Conservation (phyloP, 2,113 vertebrate species). For the Glareola pratincola region DNA sequence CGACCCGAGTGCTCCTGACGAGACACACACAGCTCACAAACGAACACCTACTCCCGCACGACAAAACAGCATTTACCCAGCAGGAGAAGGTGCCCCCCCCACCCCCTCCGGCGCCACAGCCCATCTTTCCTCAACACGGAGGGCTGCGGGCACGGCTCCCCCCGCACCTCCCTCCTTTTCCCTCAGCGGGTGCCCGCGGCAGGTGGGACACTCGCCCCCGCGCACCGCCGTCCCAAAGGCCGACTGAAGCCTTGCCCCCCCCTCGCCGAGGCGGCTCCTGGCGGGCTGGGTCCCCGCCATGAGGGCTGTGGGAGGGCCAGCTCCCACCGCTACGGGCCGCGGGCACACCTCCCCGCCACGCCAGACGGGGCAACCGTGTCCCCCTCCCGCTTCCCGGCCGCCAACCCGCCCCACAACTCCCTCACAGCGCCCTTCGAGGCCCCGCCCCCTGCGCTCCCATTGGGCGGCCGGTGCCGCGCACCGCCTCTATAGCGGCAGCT, state of each 20-base stretch:
- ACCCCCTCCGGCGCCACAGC: fast-evolving
- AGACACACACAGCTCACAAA: fast-evolving
- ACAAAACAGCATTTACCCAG: too few relatives aligned
- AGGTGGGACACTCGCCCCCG: not conserved
- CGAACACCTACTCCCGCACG: fast-evolving
- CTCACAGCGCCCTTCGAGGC: too few relatives aligned
- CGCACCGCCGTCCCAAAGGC: not conserved
- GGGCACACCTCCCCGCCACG: fast-evolving
- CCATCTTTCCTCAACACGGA: not conserved
- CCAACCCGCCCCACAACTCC: too few relatives aligned
- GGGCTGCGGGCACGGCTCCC: not conserved
- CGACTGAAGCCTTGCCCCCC: not conserved
- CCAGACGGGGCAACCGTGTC: fast-evolving
- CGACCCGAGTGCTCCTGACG: fast-evolving
- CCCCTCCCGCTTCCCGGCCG: too few relatives aligned
- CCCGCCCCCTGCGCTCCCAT: not conserved
- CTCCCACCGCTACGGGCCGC: too few relatives aligned
- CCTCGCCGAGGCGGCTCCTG: fast-evolving
- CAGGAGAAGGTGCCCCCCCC: not conserved
- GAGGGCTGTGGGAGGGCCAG: not conserved
- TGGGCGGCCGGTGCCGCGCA: not conserved
- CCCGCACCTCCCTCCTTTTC: not conserved
- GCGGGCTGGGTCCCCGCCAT: not conserved
- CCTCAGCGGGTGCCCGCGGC: too few relatives aligned
- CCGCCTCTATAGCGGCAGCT: fast-evolving